Conservation (phyloP, 2,797 vertebrate species). For the Peromyscus melanophrys region DNA sequence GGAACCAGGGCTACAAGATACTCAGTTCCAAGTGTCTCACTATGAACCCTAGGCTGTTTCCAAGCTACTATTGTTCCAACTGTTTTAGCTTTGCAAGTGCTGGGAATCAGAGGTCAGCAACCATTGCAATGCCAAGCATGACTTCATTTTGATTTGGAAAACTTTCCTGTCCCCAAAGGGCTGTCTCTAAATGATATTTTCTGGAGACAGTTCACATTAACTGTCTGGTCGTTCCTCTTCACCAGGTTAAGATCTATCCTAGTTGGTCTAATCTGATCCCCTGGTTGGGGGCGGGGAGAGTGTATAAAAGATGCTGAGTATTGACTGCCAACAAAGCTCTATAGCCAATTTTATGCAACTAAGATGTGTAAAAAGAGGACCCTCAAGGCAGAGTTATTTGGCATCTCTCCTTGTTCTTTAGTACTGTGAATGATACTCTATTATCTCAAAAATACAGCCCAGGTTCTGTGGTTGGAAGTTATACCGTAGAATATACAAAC, state of each 20-base stretch:
- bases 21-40: neutral
- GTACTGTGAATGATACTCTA: neutral
- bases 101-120: neutral
- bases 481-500: neutral
- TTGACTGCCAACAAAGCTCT: neutral
- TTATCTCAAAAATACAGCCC: neutral
- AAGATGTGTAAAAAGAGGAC: neutral
- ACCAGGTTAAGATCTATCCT: neutral
- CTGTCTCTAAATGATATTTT: neutral
- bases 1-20: too few relatives aligned
- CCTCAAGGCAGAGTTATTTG: neutral
- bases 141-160: neutral
- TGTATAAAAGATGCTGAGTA: neutral
- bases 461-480: neutral
- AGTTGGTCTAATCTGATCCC: neutral
- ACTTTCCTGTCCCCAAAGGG: neutral
- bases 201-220: neutral
- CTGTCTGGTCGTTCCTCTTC: neutral
- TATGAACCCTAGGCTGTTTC: neutral
- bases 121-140: neutral
- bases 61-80: neutral
- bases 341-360: neutral
- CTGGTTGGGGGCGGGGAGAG: neutral
- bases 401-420: neutral
- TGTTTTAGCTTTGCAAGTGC: neutral